phyloP scores from a whole-genome alignment of 2,888 invertebrate genomes.

The Leptothorax acervorum region DNA sequence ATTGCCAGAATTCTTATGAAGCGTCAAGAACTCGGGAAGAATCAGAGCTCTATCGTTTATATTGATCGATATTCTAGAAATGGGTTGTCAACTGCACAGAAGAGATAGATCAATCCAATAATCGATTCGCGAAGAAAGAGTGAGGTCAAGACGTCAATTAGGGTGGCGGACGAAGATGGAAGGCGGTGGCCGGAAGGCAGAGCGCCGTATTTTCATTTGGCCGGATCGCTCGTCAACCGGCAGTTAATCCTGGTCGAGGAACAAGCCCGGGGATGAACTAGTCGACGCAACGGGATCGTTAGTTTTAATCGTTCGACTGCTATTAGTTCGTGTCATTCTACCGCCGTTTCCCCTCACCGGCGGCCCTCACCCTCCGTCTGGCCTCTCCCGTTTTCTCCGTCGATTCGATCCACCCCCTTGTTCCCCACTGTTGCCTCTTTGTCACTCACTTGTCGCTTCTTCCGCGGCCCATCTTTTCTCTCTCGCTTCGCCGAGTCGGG shows the following conservation, averaged over 20 bases:
- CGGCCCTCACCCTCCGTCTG: neutral
- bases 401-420: slow-evolving; percentile 23
- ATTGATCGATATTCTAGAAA: neutral
- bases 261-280: slow-evolving; percentile 63
- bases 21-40: neutral
- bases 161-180: slow-evolving; percentile 52
- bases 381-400: neutral
- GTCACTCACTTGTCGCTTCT: slow-evolving; percentile 46
- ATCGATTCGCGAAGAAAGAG: slow-evolving; percentile 55
- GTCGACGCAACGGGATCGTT: slow-evolving; percentile 75
- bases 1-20: neutral
- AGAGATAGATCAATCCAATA: slow-evolving; percentile 1
- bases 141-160: slow-evolving; percentile 62
- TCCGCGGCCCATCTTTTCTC: slow-evolving; percentile 25
- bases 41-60: neutral
- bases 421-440: slow-evolving; percentile 41
- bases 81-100: neutral
- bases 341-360: neutral
- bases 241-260: slow-evolving; percentile 72
- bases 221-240: slow-evolving; percentile 73
- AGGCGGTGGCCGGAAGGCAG: slow-evolving; percentile 32
- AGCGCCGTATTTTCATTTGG: slow-evolving; percentile 66
- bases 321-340: slow-evolving; percentile 70
- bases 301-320: slow-evolving; percentile 79
- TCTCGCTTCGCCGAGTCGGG: slow-evolving; percentile 25